These are phyloP conservation scores for Hirtodrosophila alboralis DNA, from an alignment of 2,888 invertebrate species.

Conservation along the genomic window DNA sequence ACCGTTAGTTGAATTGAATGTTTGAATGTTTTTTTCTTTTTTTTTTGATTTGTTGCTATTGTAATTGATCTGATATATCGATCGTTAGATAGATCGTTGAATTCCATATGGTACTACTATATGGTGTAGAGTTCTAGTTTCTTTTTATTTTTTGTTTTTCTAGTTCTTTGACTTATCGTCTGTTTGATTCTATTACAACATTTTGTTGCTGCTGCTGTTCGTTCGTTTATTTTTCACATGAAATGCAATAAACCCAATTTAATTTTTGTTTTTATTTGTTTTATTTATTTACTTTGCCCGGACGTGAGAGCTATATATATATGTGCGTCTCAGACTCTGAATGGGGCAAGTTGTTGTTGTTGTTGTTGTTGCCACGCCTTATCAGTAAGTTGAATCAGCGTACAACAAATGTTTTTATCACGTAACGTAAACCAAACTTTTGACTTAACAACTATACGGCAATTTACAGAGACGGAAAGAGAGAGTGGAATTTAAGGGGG, in stretches of 20 bases:
- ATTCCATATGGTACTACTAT: constrained; percentile 43
- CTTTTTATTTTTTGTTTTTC: too few relatives aligned
- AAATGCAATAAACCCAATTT: constrained; percentile 77
- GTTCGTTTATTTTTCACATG: constrained; percentile 72
- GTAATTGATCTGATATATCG: too few relatives aligned
- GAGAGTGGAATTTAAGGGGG: not conserved
- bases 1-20: constrained; percentile 42
- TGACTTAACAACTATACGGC: constrained; percentile 19
- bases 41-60: constrained; percentile 51
- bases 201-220: constrained; percentile 4
- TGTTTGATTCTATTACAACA: constrained; percentile 27
- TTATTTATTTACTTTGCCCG: constrained; percentile 68
- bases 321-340: constrained; percentile 4
- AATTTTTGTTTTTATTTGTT: constrained; percentile 72
- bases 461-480: not conserved
- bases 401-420: constrained; percentile 61
- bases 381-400: constrained; percentile 60
- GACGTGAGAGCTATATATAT: constrained; percentile 32
- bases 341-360: not conserved
- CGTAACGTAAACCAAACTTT: constrained; percentile 51
- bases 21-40: constrained; percentile 1
- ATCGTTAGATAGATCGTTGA: constrained; percentile 39
- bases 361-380: constrained; percentile 36
- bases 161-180: constrained; percentile 33
- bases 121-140: constrained; percentile 11